Percentiles rank a stretch among this genome's conserved stretches.
Evolutionary conservation across 1,140 invertebrate genomes (phyloP).

Genomic region (Cydia amplana): DNA sequence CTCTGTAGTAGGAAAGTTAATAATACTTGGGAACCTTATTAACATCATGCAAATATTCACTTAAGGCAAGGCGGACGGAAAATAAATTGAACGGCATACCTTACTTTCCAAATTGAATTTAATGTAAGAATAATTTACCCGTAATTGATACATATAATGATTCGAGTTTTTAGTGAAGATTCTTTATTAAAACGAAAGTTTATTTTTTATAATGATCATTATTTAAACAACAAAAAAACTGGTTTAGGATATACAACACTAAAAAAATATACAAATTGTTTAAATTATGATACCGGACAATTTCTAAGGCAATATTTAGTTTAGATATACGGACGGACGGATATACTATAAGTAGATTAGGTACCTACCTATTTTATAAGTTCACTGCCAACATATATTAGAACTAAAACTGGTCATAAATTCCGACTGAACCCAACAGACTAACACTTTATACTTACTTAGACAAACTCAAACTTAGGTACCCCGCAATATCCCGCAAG

Average conservation of each 20-base stretch:
- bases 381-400: too few relatives aligned
- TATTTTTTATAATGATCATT: not conserved
- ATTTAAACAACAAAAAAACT: too few relatives aligned
- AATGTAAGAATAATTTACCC: conserved; percentile 26
- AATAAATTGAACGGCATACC: conserved; percentile 52
- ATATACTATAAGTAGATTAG: too few relatives aligned
- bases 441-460: not conserved
- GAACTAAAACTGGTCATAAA: not conserved
- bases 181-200: not conserved
- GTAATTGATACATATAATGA: conserved; percentile 31
- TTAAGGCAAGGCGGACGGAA: conserved; percentile 47
- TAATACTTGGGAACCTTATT: conserved; percentile 48
- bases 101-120: conserved; percentile 34
- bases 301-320: too few relatives aligned
- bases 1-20: conserved; percentile 53
- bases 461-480: not conserved
- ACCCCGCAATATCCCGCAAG: conserved; percentile 27
- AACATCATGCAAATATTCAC: conserved; percentile 65
- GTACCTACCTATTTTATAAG: too few relatives aligned
- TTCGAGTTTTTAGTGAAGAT: not conserved
- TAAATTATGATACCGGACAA: too few relatives aligned
- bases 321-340: too few relatives aligned
- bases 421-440: not conserved
- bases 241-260: too few relatives aligned
- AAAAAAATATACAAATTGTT: too few relatives aligned